Evolutionary conservation across 2,888 invertebrate species (phyloP), one percentile per base, ranked within the genome.

Genomic region (Formica aserva): DNA sequence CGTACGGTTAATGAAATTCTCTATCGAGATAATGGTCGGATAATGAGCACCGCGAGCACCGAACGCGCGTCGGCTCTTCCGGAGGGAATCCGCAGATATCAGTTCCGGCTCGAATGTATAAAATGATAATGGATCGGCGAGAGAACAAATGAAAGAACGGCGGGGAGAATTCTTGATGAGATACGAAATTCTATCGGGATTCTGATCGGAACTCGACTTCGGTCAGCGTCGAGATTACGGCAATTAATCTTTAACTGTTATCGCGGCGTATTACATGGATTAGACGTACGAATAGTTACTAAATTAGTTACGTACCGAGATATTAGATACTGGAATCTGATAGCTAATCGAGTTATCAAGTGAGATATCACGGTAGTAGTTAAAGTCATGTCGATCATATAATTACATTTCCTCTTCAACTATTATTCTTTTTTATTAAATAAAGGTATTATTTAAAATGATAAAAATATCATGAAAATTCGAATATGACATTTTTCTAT

Each of bases 1-100:
- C 80, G 29, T 69, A 8, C 38, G 72, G 38, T 69, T 69, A 85
- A 83, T 83, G 48, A 74, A 87, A 87, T 87, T 85, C 72, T 76
- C 63, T 77, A 72, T 62, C 67, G 35, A 52, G 63, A 75, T 82
- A 75, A 78, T 82, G n/a, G 38, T 26, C 4, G 18, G 63, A 45
- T 69, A 22, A n/a, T n/a, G 71, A 66, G 71, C 13, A 5, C n/a
- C 35, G 52, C n/a, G 29, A 71, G 22, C 3, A 3, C 13, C 22
- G n/a, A 60, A 32, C 32, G 32, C 41, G 45, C 1, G 63, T 62
- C 62, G 32, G 32, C 65, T 48, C 32, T 75, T 48, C 48, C 75
- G 45, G n/a, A 66, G 26, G n/a, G 38, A 26, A 76, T 66, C 9
- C 76, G 45, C 18, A 26, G 65, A 13, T 55, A 67, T 55, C 65